Evolutionary conservation across 2,888 invertebrate genomes (phyloP), one percentile per base, ranked within the genome.

Genomic region (Hofmannophila pseudospretella): DNA sequence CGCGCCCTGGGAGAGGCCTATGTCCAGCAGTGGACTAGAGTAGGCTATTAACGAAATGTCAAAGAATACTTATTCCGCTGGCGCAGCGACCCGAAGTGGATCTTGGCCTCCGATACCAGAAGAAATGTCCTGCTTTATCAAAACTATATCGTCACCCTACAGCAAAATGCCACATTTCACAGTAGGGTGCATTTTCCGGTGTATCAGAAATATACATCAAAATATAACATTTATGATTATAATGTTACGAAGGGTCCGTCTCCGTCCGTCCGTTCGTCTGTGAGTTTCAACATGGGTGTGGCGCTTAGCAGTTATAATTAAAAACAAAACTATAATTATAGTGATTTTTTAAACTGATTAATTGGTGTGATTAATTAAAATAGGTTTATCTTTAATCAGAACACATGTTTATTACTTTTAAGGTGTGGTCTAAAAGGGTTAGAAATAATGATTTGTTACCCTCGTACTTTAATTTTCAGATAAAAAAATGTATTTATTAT

Each of bases 201-300:
- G 5, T 22, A 27, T 32, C 14, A 16, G 32, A 39, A 40, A 34
- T 23, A 28, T 33, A 39, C 32, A 34, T 34, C 8, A 22, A 32
- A 36, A 36, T 36, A 36, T 36, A 41, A 39, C 39, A 39, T 29
- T 27, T 34, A 23, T 27, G 29, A 35, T 23, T 4, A 20, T 19
- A 4, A 26, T 26, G 26, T 10, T 27, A 33, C 14, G 25, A 7
- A 14, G 34, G 19, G 25, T 7, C 42, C 42, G 46, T 47, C 46
- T 45, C 41, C 39, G 25, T 5, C 16, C 16, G 5, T 27, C 44
- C 36, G 25, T 40, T 42, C 36, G 25, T 40, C 34, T 42, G 42
- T 32, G 41, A n/a, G 34, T 45, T 49, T 45, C 39, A 34, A 38
- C 43, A 45, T 45, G 43, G 36, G 41, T 39, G 42, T 42, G 38